Percentiles rank a stretch among this genome's conserved stretches.
Conservation (phyloP, 2,113 vertebrate genomes). For the Paracanthobrama guichenoti region DNA sequence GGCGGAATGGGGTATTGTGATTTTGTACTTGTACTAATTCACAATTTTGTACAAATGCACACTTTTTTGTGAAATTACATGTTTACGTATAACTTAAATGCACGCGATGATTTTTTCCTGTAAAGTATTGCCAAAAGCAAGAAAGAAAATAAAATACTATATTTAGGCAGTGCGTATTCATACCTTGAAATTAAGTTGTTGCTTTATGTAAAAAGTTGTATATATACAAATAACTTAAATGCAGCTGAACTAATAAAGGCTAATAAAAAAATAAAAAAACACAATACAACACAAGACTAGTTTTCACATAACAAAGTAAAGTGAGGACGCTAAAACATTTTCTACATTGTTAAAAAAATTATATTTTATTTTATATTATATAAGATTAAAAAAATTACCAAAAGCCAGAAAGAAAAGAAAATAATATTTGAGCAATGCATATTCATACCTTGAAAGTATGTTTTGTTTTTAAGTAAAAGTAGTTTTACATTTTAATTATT, state of each 20-base stretch:
- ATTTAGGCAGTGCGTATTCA: too few relatives aligned
- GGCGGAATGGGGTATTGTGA: conserved; percentile 10
- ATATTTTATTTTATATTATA: background rate
- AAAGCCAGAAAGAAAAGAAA: too few relatives aligned
- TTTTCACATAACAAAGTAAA: background rate
- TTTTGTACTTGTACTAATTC: background rate
- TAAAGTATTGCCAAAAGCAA: too few relatives aligned
- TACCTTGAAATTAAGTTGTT: too few relatives aligned
- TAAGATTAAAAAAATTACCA: too few relatives aligned
- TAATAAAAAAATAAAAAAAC: background rate
- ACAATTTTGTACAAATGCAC: background rate
- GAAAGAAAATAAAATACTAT: too few relatives aligned
- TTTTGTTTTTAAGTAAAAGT: background rate
- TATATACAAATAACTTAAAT: background rate
- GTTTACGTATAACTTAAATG: background rate
- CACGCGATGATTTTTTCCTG: too few relatives aligned
- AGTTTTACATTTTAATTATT: background rate
- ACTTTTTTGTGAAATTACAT: background rate
- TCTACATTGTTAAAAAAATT: background rate
- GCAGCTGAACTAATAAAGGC: background rate
- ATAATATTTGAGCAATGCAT: too few relatives aligned
- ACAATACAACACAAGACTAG: background rate
- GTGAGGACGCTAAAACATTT: background rate
- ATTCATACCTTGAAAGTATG: background rate
- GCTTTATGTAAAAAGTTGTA: too few relatives aligned